Evolutionary conservation across 2,113 vertebrate genomes (phyloP).

Genomic region (Cyprinus carpio): DNA sequence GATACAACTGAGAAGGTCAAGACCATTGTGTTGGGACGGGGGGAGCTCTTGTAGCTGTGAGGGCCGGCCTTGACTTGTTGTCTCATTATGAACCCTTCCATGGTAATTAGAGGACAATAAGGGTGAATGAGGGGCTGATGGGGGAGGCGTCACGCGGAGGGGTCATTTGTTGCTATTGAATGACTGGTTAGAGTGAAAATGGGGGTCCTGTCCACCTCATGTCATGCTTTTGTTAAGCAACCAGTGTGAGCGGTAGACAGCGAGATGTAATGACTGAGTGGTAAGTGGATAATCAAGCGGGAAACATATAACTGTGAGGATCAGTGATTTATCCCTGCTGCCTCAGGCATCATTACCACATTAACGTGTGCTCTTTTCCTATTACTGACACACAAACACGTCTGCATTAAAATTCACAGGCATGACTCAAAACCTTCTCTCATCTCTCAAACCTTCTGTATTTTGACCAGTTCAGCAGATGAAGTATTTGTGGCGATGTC

Average conservation of each 20-base stretch:
- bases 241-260: constrained; percentile 70
- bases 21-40: background rate
- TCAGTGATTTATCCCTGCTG: constrained; percentile 44
- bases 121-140: constrained; percentile 85
- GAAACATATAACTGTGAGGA: constrained; percentile 46
- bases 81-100: constrained; percentile 87
- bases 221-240: constrained; percentile 86
- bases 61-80: constrained; percentile 47
- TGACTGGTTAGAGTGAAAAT: constrained; percentile 70
- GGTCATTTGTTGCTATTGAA: constrained; percentile 77
- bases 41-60: constrained; percentile 2
- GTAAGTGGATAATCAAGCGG: constrained; percentile 53
- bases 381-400: constrained; percentile 59
- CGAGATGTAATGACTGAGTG: constrained; percentile 41
- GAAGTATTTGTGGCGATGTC: background rate
- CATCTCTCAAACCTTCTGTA: background rate
- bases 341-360: constrained; percentile 46
- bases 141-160: constrained; percentile 81
- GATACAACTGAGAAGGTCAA: background rate
- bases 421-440: constrained; percentile 18
- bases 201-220: constrained; percentile 81
- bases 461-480: background rate
- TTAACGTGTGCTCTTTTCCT: constrained; percentile 40
- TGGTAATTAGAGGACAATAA: constrained; percentile 92
- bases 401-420: constrained; percentile 71